Conservation (phyloP, 2,797 vertebrate species). For the Tinamus major region DNA sequence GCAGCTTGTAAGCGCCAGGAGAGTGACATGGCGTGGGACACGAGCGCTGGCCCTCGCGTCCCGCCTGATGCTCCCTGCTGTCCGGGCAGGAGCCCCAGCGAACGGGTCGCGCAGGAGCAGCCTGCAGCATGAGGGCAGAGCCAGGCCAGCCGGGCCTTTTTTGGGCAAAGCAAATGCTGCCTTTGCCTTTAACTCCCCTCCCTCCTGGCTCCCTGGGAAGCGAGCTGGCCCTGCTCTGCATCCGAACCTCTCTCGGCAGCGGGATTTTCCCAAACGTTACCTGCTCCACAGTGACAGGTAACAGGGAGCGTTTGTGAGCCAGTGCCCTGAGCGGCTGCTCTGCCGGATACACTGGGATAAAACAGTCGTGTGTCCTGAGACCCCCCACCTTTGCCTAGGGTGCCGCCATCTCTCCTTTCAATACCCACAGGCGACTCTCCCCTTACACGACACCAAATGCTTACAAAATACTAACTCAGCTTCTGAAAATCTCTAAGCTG, state of each 20-base stretch:
- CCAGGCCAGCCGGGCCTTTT: conserved; percentile 52
- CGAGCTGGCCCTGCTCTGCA: not conserved
- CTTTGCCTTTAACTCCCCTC: conserved; percentile 11
- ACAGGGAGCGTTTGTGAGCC: accelerated
- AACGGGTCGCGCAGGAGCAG: conserved; percentile 1
- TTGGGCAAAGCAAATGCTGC: conserved; percentile 43
- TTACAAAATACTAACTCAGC: not conserved
- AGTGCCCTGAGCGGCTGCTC: not conserved
- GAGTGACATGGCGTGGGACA: no score
- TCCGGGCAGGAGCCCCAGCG: not conserved
- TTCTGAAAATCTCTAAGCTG: not conserved
- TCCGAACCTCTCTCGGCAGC: not conserved
- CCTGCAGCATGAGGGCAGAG: not conserved
- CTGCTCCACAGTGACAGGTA: not conserved
- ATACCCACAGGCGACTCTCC: not conserved
- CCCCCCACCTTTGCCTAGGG: not conserved
- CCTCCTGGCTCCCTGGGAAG: not conserved
- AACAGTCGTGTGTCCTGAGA: not conserved
- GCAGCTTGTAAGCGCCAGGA: no score
- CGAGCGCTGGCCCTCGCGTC: not conserved
- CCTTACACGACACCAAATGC: not conserved
- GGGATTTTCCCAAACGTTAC: not conserved
- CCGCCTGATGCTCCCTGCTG: conserved; percentile 50
- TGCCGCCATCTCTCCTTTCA: not conserved
- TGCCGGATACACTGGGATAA: not conserved